Percentiles rank a stretch among this genome's conserved stretches.
phyloP scores from a whole-genome alignment of 2,888 invertebrate genomes.

The Xylocampa areola region DNA sequence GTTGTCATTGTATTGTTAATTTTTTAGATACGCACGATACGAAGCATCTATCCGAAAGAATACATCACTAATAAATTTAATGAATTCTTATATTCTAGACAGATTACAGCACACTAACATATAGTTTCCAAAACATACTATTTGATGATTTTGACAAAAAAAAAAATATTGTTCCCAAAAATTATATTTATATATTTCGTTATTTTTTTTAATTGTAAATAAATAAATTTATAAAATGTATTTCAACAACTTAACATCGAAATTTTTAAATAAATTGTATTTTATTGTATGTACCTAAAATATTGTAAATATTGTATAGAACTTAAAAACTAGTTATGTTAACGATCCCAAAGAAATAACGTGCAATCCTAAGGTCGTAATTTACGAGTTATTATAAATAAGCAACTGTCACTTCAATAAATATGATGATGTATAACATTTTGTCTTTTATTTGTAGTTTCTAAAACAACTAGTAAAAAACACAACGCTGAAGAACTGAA shows the following conservation, averaged over 20 bases:
- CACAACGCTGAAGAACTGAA: conserved; percentile 1
- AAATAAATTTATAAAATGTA: conserved; percentile 48
- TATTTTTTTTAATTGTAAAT: conserved; percentile 53
- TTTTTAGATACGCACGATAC: neutral
- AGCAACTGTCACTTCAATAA: conserved; percentile 84
- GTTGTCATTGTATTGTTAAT: neutral
- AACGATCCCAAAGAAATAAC: conserved; percentile 84
- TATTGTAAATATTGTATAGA: conserved; percentile 65
- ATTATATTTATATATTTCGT: conserved; percentile 6
- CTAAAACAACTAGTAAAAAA: neutral
- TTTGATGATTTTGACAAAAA: too few relatives aligned
- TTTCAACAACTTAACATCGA: conserved; percentile 57
- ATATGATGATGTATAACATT: conserved; percentile 72
- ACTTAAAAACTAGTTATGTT: conserved; percentile 58
- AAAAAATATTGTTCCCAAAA: too few relatives aligned
- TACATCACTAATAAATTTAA: too few relatives aligned
- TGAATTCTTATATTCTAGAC: too few relatives aligned
- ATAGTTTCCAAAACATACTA: too few relatives aligned
- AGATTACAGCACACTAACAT: too few relatives aligned
- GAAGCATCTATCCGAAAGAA: neutral
- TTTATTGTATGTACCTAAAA: conserved; percentile 46
- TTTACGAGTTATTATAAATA: conserved; percentile 74
- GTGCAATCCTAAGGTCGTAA: conserved; percentile 85
- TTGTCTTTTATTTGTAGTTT: conserved; percentile 51
- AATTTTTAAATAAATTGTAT: conserved; percentile 53